A percentile compares a stretch with the other conserved stretches of the same genome.
These are phyloP conservation scores for Epinotia bilunana DNA, from an alignment of 2,888 invertebrate species.

Conservation along the genomic window DNA sequence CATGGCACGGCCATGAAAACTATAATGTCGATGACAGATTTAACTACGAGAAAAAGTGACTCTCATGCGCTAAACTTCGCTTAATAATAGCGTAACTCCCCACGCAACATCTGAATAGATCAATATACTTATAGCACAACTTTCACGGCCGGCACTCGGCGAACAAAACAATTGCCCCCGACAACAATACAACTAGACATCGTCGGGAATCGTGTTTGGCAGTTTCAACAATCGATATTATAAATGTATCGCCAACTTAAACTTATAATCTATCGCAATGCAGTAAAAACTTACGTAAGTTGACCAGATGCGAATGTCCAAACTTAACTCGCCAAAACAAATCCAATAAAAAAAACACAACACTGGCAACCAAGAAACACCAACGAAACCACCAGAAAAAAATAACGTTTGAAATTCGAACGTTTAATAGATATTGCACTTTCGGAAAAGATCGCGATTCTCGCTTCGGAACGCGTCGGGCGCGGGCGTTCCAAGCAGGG, in stretches of 20 bases:
- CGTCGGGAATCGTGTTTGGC: too few species aligned
- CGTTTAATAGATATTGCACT: slow-evolving; percentile 70
- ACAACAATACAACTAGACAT: neutral
- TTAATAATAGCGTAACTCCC: slow-evolving; percentile 5
- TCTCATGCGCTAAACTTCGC: neutral
- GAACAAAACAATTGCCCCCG: neutral
- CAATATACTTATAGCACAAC: slow-evolving; percentile 30
- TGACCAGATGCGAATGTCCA: slow-evolving; percentile 54
- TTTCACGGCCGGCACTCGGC: slow-evolving; percentile 9
- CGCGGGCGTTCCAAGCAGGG: slow-evolving; percentile 56
- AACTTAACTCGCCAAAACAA: slow-evolving; percentile 45
- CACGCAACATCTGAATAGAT: slow-evolving; percentile 25
- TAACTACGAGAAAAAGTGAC: neutral
- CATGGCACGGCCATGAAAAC: neutral
- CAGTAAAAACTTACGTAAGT: slow-evolving; percentile 83
- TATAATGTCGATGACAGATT: neutral
- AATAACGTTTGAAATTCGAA: slow-evolving; percentile 59
- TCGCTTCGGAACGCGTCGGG: slow-evolving; percentile 49
- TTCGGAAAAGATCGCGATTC: slow-evolving; percentile 71
- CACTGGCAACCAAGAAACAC: slow-evolving; percentile 43
- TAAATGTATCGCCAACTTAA: slow-evolving; percentile 46
- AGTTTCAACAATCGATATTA: slow-evolving; percentile 6
- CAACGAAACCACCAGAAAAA: slow-evolving; percentile 52
- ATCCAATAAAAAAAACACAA: slow-evolving; percentile 46
- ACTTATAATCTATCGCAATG: slow-evolving; percentile 71